A percentile compares a stretch with the other conserved stretches of the same genome.
Evolutionary conservation across 2,888 invertebrate species (phyloP).

Genomic region (Spilarctia lutea): DNA sequence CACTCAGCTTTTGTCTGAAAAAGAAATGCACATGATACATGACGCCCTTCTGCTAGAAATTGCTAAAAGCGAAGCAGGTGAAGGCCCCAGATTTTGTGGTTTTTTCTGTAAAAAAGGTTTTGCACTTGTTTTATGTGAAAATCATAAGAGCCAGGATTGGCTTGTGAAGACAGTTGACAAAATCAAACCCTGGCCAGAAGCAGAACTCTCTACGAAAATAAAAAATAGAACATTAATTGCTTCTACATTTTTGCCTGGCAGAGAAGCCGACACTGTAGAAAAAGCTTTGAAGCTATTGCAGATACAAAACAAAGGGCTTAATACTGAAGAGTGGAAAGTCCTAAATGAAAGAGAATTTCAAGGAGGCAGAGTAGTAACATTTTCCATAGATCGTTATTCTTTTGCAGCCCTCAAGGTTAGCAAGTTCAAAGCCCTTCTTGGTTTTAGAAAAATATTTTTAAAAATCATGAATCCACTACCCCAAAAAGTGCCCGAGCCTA

Average conservation of each 20-base stretch:
- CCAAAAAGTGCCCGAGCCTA: neutral
- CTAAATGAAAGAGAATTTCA: constrained; percentile 15
- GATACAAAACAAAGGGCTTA: constrained; percentile 15
- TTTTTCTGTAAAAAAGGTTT: constrained; percentile 7
- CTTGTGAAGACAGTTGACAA: constrained; percentile 4
- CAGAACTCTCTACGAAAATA: constrained; percentile 6
- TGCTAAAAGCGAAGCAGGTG: constrained; percentile 7
- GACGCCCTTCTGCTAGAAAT: constrained; percentile 16
- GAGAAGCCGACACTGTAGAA: constrained; percentile 15
- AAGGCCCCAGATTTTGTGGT: constrained; percentile 12
- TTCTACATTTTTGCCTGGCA: constrained; percentile 11
- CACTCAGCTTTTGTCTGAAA: constrained; percentile 4
- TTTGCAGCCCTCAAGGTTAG: neutral
- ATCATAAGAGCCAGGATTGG: constrained; percentile 15
- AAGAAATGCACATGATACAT: constrained; percentile 16
- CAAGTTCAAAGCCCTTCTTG: constrained; percentile 18
- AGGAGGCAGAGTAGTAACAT: constrained; percentile 15
- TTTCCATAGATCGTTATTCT: constrained; percentile 13
- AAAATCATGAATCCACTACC: neutral
- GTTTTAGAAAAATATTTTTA: constrained; percentile 15
- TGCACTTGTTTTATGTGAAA: constrained; percentile 14
- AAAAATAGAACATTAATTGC: constrained; percentile 2
- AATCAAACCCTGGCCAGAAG: constrained; percentile 23
- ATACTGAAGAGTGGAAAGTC: constrained; percentile 15
- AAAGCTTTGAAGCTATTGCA: constrained; percentile 10